Base-by-base conservation (phyloP, 2,797 vertebrate species). In the Chaenodraco wilsoni region DNA sequence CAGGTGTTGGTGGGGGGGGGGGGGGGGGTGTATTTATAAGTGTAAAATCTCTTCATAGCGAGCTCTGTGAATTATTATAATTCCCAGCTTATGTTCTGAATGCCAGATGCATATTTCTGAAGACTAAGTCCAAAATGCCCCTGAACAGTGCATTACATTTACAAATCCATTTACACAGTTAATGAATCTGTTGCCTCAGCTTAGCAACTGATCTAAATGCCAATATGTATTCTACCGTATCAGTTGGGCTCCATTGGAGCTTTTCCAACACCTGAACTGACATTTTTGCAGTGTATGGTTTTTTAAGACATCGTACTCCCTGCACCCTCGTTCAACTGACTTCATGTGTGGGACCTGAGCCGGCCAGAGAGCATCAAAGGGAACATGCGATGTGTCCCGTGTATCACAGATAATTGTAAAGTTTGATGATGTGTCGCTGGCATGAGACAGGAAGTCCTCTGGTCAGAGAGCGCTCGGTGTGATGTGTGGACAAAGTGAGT, bases 401-500 rank as follows among this genome's bases (percentile, higher is more conserved):
- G 9, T n/a, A 16, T 21, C 19, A 2, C 31, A 27, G 33, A 66
- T 57, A 50, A 44, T 19, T 33, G 56, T 56, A 23, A 27, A 58
- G 64, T 65, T 40, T 60, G 56, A 68, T 40, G 59, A 64, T 65
- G 51, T 49, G 58, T 66, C 0, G 16, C 55, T 41, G 66, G 54
- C 17, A 10, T 51, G 41, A 54, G 40, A 15, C 3, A 2, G 15
- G 3, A 19, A 52, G 6, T 41, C 43, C 21, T 64, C 55, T 46
- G 69, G 64, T 66, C 79, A 66, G 61, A 64, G 50, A 40, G 27
- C 27, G 54, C 14, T 14, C 1, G 12, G 57, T 49, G 15, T 49
- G 19, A 60, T 46, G 66, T 71, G 48, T 31, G 57, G 62, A 76
- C 58, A 67, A 69, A 78, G 65, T 71, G 74, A 71, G 45, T 70